A percentile compares a stretch with the other conserved stretches of the same genome.
These are phyloP conservation scores for Amphipyra berbera DNA, from an alignment of 2,888 invertebrate genomes.

Conservation along the genomic window DNA sequence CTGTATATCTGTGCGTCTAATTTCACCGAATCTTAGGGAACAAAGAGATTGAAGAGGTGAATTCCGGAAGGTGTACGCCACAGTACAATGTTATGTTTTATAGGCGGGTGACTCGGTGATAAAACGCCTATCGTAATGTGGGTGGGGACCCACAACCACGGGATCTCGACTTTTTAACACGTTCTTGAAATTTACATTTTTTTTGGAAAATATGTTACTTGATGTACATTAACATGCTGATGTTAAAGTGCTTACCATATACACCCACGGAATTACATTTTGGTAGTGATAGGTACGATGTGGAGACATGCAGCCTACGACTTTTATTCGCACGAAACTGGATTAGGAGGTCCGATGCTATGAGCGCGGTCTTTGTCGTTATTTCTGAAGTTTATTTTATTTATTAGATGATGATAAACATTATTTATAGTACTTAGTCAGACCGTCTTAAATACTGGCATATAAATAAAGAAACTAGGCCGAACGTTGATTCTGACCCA, in stretches of 20 bases:
- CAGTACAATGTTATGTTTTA: slow-evolving; percentile 57
- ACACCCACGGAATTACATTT: slow-evolving; percentile 37
- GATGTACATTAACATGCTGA: slow-evolving; percentile 28
- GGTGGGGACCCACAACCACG: slow-evolving; percentile 57
- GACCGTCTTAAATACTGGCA: slow-evolving; percentile 23
- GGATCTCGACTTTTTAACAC: slow-evolving; percentile 57
- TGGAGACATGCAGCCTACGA: slow-evolving; percentile 18
- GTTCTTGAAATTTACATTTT: slow-evolving; percentile 20
- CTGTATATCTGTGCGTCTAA: slow-evolving; percentile 36
- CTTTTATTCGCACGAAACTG: slow-evolving; percentile 34
- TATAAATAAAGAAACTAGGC: slow-evolving; percentile 32
- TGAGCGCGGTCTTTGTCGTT: slow-evolving; percentile 23
- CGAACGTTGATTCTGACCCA: slow-evolving; percentile 30
- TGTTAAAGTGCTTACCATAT: slow-evolving; percentile 27
- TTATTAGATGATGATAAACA: slow-evolving; percentile 31
- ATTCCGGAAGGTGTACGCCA: slow-evolving; percentile 56
- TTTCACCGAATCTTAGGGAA: slow-evolving; percentile 55
- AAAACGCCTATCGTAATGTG: slow-evolving; percentile 72
- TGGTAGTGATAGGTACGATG: slow-evolving; percentile 9
- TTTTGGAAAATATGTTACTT: slow-evolving; percentile 18
- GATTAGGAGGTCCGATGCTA: slow-evolving; percentile 27
- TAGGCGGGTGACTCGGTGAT: slow-evolving; percentile 68
- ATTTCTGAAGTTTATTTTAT: slow-evolving; percentile 41
- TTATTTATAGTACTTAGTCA: slow-evolving; percentile 33
- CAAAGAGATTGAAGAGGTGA: slow-evolving; percentile 58